A percentile compares a stretch with the other conserved stretches of the same genome.
Conservation (phyloP, 2,888 invertebrate genomes). For the Leptopterna dolabrata region DNA sequence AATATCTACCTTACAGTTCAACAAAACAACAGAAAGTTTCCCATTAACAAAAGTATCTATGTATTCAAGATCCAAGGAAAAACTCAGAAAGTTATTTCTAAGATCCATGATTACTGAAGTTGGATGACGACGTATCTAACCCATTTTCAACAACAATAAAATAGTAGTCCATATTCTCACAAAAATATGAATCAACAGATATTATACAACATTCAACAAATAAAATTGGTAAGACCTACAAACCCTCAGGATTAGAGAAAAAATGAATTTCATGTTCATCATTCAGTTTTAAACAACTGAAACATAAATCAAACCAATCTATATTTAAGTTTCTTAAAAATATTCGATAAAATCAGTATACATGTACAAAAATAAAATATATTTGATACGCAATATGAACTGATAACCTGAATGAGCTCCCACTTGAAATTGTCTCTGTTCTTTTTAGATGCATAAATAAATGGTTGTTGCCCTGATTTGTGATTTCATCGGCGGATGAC, state of each 20-base stretch:
- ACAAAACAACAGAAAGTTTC: neutral
- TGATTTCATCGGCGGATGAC: neutral
- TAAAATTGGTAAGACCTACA: neutral
- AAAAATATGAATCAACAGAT: neutral
- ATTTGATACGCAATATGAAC: constrained; percentile 13
- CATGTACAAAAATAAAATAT: constrained; percentile 36
- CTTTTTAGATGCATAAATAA: neutral
- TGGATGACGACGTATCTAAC: neutral
- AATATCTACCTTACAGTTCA: neutral
- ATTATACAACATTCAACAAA: neutral
- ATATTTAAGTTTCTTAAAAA: neutral
- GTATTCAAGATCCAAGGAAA: neutral
- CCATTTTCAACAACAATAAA: neutral
- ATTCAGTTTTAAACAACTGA: neutral
- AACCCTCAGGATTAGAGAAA: neutral
- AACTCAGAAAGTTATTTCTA: neutral
- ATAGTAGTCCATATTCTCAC: neutral
- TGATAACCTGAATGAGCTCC: constrained; percentile 37
- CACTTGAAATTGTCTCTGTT: neutral
- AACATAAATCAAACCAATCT: neutral
- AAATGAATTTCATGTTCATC: neutral
- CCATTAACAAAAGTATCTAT: neutral
- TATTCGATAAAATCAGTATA: neutral
- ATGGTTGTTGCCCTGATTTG: neutral
- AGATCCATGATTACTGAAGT: neutral